A percentile compares a stretch with the other conserved stretches of the same genome.
These are phyloP conservation scores for Vanacampus margaritifer DNA, from an alignment of 2,113 vertebrate genomes.

Conservation along the genomic window DNA sequence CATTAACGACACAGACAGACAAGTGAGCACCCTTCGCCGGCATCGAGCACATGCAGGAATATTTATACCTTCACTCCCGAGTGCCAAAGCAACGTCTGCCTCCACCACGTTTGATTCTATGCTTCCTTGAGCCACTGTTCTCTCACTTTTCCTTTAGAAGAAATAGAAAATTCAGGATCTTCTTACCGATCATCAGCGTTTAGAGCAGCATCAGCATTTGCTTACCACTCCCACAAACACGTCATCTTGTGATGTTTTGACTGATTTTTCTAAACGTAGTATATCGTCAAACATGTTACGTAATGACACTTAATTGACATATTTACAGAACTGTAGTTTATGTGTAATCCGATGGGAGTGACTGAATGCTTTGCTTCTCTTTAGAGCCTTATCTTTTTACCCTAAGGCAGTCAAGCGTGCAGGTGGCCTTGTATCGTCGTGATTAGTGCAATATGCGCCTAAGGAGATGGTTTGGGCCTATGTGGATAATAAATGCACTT, in stretches of 20 bases:
- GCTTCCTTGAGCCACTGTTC: constrained; percentile 32
- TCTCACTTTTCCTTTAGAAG: constrained; percentile 31
- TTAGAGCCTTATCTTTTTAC: constrained; percentile 26
- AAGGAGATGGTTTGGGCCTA: constrained; percentile 23
- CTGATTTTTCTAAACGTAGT: not conserved
- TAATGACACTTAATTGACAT: constrained; percentile 26
- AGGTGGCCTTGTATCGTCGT: constrained; percentile 33
- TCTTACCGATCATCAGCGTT: constrained; percentile 16
- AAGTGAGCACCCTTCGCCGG: constrained; percentile 29
- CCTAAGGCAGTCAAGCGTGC: constrained; percentile 24
- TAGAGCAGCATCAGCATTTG: not conserved
- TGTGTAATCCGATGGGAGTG: constrained; percentile 27
- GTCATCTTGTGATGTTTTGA: constrained; percentile 11
- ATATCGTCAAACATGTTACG: not conserved
- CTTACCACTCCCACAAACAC: constrained; percentile 12
- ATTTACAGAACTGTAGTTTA: constrained; percentile 24
- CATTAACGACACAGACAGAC: constrained; percentile 19
- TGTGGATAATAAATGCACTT: constrained; percentile 62
- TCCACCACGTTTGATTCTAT: constrained; percentile 8
- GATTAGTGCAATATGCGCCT: constrained; percentile 40
- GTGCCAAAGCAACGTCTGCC: constrained; percentile 41
- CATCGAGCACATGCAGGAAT: constrained; percentile 51
- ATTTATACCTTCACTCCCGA: constrained; percentile 27
- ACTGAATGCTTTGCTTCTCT: constrained; percentile 22
- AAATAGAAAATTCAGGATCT: constrained; percentile 18